phyloP scores from a whole-genome alignment of 2,888 invertebrate species.

The Notodonta ziczac region DNA sequence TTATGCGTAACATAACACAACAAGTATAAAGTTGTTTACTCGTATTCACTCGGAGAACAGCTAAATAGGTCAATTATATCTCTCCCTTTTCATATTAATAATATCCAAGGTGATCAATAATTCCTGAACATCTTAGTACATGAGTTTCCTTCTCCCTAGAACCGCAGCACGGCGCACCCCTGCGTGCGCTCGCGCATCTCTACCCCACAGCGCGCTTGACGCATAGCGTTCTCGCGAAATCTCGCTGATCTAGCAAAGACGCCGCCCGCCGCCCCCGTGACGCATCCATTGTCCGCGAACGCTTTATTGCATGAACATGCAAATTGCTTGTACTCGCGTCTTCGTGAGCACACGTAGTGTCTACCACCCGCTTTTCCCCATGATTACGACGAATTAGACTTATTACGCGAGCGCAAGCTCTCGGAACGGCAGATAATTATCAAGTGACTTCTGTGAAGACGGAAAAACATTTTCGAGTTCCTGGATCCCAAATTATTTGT shows the following conservation, averaged over 20 bases:
- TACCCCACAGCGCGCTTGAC: constrained; percentile 33
- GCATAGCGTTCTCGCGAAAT: constrained; percentile 41
- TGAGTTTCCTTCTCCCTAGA: neutral
- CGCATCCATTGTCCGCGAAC: constrained; percentile 38
- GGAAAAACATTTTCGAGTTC: too few relatives aligned
- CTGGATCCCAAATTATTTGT: too few relatives aligned
- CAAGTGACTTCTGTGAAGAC: too few relatives aligned
- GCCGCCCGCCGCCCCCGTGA: constrained; percentile 26
- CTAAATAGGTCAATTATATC: too few relatives aligned
- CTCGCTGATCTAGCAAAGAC: constrained; percentile 39
- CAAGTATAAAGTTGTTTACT: too few relatives aligned
- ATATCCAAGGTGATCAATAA: too few relatives aligned
- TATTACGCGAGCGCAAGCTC: too few relatives aligned
- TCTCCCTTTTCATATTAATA: too few relatives aligned
- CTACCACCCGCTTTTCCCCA: neutral
- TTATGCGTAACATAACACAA: too few relatives aligned
- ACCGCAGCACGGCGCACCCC: constrained; percentile 19
- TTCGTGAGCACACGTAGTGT: constrained; percentile 1
- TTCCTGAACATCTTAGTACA: too few relatives aligned
- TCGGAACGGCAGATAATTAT: too few relatives aligned
- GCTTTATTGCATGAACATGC: constrained; percentile 22
- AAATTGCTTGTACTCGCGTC: constrained; percentile 12
- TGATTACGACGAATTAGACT: neutral
- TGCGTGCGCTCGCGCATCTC: constrained; percentile 16
- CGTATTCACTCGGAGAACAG: too few relatives aligned